Evolutionary conservation across 2,888 invertebrate species (phyloP).

Genomic region (Ochropleura plecta): DNA sequence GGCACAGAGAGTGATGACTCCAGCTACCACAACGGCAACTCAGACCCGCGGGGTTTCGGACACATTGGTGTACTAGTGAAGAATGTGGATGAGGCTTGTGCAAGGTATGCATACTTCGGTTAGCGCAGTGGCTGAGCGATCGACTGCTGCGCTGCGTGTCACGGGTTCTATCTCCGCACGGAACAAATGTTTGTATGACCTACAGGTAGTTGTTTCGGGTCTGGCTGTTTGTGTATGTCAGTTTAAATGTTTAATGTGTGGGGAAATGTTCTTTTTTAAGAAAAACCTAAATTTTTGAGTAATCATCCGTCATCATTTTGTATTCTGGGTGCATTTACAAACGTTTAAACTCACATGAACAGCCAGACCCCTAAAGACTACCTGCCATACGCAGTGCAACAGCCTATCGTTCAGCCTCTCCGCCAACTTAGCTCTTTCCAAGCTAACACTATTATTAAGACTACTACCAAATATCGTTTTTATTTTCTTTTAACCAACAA

Average conservation of each 20-base stretch:
- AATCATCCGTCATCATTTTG: too few species aligned
- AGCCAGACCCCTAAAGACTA: neutral
- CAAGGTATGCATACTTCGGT: conserved; percentile 87
- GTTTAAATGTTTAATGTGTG: too few species aligned
- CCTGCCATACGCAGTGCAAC: neutral
- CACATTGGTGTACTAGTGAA: conserved; percentile 98
- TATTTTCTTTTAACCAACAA: too few species aligned
- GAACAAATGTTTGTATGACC: too few species aligned
- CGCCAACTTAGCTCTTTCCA: neutral
- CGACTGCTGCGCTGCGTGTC: too few species aligned
- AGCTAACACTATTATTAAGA: neutral
- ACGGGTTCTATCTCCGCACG: too few species aligned
- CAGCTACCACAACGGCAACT: conserved; percentile 97
- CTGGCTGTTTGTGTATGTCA: too few species aligned
- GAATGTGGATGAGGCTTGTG: conserved; percentile 96
- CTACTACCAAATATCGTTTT: neutral
- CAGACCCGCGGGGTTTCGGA: conserved; percentile 97
- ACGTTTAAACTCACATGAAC: neutral
- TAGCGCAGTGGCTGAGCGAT: too few species aligned
- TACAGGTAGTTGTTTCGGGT: too few species aligned
- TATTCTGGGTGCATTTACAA: neutral
- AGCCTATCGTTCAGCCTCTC: neutral
- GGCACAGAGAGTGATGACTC: conserved; percentile 96
- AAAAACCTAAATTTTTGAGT: too few species aligned
- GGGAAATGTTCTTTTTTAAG: too few species aligned